Evolutionary conservation across 2,888 invertebrate genomes (phyloP).

Genomic region (Isotomurus palustris): DNA sequence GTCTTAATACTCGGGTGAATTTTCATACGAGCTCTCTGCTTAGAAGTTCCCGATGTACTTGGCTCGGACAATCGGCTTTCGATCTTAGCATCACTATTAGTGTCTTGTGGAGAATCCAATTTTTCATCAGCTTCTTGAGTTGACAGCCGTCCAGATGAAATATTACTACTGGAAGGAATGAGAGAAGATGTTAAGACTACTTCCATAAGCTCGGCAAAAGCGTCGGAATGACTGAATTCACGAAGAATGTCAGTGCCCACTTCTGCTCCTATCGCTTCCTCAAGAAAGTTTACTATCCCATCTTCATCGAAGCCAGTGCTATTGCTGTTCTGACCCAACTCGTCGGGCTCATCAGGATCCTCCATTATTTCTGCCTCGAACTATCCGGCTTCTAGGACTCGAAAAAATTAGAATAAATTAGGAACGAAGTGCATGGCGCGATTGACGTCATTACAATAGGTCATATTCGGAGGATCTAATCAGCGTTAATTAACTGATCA

Average conservation of each 20-base stretch:
- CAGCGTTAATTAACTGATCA: too few relatives aligned
- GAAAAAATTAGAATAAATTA: too few relatives aligned
- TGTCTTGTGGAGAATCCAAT: too few relatives aligned
- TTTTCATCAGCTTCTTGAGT: not conserved
- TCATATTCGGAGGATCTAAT: too few relatives aligned
- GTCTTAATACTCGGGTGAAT: too few relatives aligned
- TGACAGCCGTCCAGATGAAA: conserved; percentile 10
- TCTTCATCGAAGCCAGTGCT: conserved; percentile 13
- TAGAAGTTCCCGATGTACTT: not conserved
- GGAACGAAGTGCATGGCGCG: too few relatives aligned
- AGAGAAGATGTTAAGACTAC: conserved; percentile 8
- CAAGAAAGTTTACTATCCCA: conserved; percentile 16
- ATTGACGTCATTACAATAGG: too few relatives aligned
- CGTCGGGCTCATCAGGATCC: not conserved
- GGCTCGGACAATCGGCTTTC: too few relatives aligned
- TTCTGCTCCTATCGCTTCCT: conserved; percentile 18
- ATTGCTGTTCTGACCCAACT: not conserved
- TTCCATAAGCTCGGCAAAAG: conserved; percentile 22
- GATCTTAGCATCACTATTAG: too few relatives aligned
- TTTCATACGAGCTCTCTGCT: not conserved
- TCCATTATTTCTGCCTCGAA: not conserved
- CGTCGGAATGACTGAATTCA: conserved; percentile 23
- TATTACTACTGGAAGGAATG: not conserved
- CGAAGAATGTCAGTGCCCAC: conserved; percentile 11
- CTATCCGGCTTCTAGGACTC: too few relatives aligned